These are phyloP conservation scores for Chromobotia macracanthus DNA, from an alignment of 2,797 vertebrate species.

Conservation along the genomic window DNA sequence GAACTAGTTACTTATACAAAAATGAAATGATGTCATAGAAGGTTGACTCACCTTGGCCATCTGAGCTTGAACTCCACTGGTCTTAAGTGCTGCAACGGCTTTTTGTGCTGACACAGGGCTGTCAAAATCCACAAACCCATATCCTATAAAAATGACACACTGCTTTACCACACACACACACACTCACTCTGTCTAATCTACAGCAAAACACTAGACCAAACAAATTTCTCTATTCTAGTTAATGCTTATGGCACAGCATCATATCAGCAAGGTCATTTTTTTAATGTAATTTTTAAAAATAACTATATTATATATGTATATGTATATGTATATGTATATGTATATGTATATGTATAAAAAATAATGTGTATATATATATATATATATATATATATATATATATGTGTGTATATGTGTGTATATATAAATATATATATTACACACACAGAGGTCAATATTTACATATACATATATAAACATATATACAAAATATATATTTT, in stretches of 20 bases:
- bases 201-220: background rate
- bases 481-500: too few species aligned
- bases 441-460: too few species aligned
- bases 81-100: constrained; percentile 95
- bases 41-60: constrained; percentile 93
- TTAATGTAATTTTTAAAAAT: too few species aligned
- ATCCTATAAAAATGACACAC: constrained; percentile 78
- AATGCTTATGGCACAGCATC: background rate
- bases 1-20: background rate
- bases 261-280: too few species aligned
- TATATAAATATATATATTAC: too few species aligned
- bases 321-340: background rate
- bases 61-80: constrained; percentile 95
- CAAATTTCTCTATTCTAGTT: background rate
- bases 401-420: too few species aligned
- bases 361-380: too few species aligned
- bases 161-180: background rate
- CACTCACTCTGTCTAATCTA: background rate
- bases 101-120: constrained; percentile 96
- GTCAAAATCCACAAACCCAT: constrained; percentile 99
- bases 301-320: too few species aligned
- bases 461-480: too few species aligned
- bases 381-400: too few species aligned
- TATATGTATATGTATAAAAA: background rate
- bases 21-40: constrained; percentile 15